Evolutionary conservation across 92 coral and sea anemone genomes (phyloP), one percentile per base, ranked within the genome.

Genomic region (Phenganax marumi): DNA sequence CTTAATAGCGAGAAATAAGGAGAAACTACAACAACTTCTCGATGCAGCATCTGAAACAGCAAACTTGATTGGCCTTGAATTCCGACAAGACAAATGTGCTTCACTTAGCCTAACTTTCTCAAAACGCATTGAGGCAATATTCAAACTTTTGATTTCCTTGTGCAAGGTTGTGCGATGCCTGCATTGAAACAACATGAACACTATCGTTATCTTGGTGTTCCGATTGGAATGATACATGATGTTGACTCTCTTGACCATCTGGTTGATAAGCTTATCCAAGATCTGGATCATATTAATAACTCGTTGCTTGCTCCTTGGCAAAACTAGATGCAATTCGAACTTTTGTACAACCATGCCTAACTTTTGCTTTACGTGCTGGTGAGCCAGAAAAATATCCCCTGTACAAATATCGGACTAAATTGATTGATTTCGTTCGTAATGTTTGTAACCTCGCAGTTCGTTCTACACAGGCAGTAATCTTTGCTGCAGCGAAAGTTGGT

Each of bases 31-130:
- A 50, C 17, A 24, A 39, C 83, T 78, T 18, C 83, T 78, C 43
- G 83, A 78, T 50, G 83, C 83, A 26, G 83, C 83, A 23, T 56
- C 83, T 50, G 16, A 46, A 0, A 51, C 83, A 19, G 70, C 83
- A 24, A 56, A 26, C 48, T 21, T 55, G n/a, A 70, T 78, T 23
- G 75, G 75, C 17, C 83, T 78, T 66, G 73, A 56, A 56, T 78
- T n/a, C n/a, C n/a, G n/a, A n/a, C n/a, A n/a, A n/a, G n/a, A n/a
- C n/a, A n/a, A n/a, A n/a, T n/a, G n/a, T 55, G 83, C 83, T 50
- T 62, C 83, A 33, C 83, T 78, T 50, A 19, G 50, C 17, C 43
- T 78, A 51, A 56, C 50, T 7, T 56, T 56, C 73, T 19, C 18
- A 19, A 78, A 78, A 52, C 66, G 69, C 66, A 21, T 46, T 14